Evolutionary conservation across 2,797 vertebrate genomes (phyloP).

Genomic region (Momotus momota): DNA sequence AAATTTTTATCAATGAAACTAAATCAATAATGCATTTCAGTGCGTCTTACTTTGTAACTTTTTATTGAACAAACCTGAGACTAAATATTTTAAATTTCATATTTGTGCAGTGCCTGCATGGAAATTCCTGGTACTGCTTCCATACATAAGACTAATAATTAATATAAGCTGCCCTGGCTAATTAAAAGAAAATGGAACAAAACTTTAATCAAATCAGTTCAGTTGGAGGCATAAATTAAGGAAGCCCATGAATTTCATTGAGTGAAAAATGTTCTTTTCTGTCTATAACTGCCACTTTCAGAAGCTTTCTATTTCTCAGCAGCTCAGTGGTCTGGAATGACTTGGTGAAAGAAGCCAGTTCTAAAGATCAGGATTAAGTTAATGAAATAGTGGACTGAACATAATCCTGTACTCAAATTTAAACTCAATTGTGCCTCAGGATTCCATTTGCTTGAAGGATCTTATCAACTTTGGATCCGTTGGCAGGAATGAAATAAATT

Average conservation of each 20-base stretch:
- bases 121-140: not conserved
- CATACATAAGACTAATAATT: not conserved
- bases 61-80: not conserved
- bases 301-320: not conserved
- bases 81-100: not conserved
- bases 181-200: constrained; percentile 48
- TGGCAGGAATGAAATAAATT: not conserved
- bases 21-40: not conserved
- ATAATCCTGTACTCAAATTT: constrained; percentile 17
- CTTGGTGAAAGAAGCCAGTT: constrained; percentile 42
- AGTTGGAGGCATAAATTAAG: constrained; percentile 15
- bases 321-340: constrained; percentile 37
- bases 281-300: constrained; percentile 39
- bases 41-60: not conserved
- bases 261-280: constrained; percentile 48
- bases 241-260: not conserved
- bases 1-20: not conserved
- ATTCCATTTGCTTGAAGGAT: constrained; percentile 18
- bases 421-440: not conserved
- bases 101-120: not conserved
- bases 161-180: constrained; percentile 5
- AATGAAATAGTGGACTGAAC: constrained; percentile 45
- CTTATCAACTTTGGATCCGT: not conserved
- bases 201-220: constrained; percentile 32
- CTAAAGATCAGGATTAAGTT: constrained; percentile 51